Conservation (phyloP, 2,113 vertebrate species). For the Anolis sagrei region DNA sequence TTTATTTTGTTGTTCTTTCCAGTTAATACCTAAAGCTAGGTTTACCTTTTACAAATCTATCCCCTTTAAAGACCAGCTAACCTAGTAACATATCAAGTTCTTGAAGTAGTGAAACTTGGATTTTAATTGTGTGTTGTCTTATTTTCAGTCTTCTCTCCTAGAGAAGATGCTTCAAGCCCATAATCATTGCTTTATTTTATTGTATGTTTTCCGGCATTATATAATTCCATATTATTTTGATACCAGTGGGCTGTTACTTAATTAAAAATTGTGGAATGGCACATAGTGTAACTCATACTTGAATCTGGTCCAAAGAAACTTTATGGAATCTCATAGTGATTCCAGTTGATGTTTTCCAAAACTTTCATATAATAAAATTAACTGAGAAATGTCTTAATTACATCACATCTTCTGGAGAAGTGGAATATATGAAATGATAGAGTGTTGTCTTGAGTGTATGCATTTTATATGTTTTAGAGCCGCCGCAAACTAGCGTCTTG, state of each 20-base stretch:
- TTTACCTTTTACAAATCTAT: neutral
- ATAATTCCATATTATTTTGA: neutral
- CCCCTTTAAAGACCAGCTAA: neutral
- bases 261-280: neutral
- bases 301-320: neutral
- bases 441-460: too few species aligned
- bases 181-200: too few species aligned
- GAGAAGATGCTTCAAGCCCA: too few species aligned
- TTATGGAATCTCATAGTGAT: slow-evolving; percentile 11
- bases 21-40: neutral
- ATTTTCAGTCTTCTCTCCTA: too few species aligned
- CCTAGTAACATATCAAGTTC: neutral
- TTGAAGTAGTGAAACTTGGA: neutral
- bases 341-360: slow-evolving; percentile 6
- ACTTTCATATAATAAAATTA: neutral
- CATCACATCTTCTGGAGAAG: neutral
- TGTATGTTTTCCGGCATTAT: neutral
- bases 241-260: neutral
- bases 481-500: too few species aligned
- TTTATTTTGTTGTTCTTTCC: neutral
- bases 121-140: neutral
- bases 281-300: slow-evolving; percentile 10
- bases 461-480: too few species aligned
- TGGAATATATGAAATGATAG: neutral
- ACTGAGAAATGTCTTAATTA: slow-evolving; percentile 24